Conservation (phyloP, 2,888 invertebrate genomes). For the Eumerus sabulonum region DNA sequence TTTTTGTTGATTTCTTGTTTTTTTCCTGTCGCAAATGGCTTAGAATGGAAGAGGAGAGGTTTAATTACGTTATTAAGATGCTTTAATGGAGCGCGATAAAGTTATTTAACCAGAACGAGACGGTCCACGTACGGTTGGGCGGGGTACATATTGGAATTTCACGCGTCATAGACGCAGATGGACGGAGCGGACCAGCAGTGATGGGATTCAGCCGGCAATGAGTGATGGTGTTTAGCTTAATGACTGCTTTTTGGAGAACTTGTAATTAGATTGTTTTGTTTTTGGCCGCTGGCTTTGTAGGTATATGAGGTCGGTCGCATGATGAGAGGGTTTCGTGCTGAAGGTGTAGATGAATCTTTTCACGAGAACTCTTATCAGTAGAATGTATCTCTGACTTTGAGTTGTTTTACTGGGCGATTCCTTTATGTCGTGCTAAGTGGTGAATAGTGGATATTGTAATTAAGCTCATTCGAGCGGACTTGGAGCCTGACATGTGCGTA, state of each 20-base stretch:
- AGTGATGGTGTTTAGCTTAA: conserved; percentile 20
- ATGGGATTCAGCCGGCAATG: conserved; percentile 13
- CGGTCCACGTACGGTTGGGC: neutral
- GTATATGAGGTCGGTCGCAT: too few relatives aligned
- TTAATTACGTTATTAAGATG: conserved; percentile 57
- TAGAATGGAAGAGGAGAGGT: conserved; percentile 20
- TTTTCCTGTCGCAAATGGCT: neutral
- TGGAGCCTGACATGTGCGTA: too few relatives aligned
- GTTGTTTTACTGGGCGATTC: too few relatives aligned
- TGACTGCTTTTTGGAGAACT: conserved; percentile 8
- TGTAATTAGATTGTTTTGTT: conserved; percentile 19
- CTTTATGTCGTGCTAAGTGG: too few relatives aligned
- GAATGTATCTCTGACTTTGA: too few relatives aligned
- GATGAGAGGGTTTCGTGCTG: too few relatives aligned
- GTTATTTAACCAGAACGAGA: neutral
- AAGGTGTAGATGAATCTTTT: too few relatives aligned
- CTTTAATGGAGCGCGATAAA: conserved; percentile 37
- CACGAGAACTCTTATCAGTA: too few relatives aligned
- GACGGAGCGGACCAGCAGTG: conserved; percentile 2
- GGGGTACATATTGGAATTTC: conserved; percentile 17
- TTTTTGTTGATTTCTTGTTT: too few relatives aligned
- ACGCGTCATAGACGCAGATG: conserved; percentile 12
- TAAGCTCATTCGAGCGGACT: too few relatives aligned
- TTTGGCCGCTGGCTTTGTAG: too few relatives aligned
- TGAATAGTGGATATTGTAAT: too few relatives aligned